Evolutionary conservation across 64 coral and sea anemone species (phyloP).

Genomic region (Pocillopora verrucosa): DNA sequence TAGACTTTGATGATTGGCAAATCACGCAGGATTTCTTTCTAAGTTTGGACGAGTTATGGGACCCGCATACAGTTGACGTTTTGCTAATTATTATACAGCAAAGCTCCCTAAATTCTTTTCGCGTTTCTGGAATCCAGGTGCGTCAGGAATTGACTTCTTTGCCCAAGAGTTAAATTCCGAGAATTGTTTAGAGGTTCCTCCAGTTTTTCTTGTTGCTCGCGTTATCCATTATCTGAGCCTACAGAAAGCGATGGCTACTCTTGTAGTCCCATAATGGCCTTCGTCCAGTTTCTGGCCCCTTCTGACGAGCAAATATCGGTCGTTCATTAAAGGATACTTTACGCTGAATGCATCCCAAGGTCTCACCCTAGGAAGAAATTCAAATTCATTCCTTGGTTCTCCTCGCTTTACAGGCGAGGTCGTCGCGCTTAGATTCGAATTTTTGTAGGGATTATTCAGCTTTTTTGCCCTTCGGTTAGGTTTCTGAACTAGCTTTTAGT

Average conservation of each 20-base stretch:
- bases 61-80: slow-evolving; percentile 5
- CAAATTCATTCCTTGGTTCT: neutral
- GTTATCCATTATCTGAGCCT: too few species aligned
- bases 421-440: too few species aligned
- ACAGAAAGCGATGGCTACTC: neutral
- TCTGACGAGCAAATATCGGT: neutral
- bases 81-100: neutral
- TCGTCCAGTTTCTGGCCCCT: slow-evolving; percentile 21
- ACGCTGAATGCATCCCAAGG: too few species aligned
- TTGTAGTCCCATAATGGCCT: slow-evolving; percentile 33
- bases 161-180: neutral
- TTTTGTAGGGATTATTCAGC: too few species aligned
- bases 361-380: neutral
- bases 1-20: slow-evolving; percentile 22
- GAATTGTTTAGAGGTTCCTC: slow-evolving; percentile 27
- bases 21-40: slow-evolving; percentile 3
- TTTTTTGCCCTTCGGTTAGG: too few species aligned
- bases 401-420: too few species aligned
- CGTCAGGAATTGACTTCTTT: slow-evolving; percentile 33
- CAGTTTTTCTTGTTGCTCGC: neutral
- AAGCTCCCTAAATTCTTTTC: too few species aligned
- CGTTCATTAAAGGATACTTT: too few species aligned
- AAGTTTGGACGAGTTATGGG: neutral
- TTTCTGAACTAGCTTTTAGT: too few species aligned
- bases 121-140: slow-evolving; percentile 19